These are phyloP conservation scores for Heliocidaris tuberculata DNA, from an alignment of 35 echinoderm and acorn worm genomes.

Conservation along the genomic window DNA sequence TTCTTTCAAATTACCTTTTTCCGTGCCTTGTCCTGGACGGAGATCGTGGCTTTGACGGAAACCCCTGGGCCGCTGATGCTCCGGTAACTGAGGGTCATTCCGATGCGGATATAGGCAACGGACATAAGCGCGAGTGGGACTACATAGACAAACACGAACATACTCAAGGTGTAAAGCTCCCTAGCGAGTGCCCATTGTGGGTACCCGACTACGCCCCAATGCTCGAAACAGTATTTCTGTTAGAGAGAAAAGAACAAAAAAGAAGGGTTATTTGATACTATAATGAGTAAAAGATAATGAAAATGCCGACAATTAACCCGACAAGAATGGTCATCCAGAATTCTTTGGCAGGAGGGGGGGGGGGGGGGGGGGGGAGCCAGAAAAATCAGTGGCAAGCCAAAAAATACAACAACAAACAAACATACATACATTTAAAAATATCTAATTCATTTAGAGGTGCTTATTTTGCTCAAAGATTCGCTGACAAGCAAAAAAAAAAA, in stretches of 20 bases:
- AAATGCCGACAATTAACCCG: neutral
- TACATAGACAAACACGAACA: conserved; percentile 72
- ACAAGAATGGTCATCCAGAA: neutral
- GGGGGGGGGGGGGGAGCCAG: neutral
- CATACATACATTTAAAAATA: too few relatives aligned
- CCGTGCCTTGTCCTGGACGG: conserved; percentile 81
- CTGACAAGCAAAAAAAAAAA: neutral
- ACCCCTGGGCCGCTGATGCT: conserved; percentile 73
- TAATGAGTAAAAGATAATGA: conserved; percentile 12
- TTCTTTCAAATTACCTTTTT: conserved; percentile 66
- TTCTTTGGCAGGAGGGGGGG: neutral
- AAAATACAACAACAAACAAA: too few relatives aligned
- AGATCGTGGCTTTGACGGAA: conserved; percentile 69
- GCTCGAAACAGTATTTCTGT: conserved; percentile 56
- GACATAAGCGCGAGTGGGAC: conserved; percentile 78
- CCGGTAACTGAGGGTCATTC: conserved; percentile 64
- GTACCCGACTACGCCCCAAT: conserved; percentile 54
- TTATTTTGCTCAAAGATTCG: neutral
- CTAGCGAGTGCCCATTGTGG: neutral
- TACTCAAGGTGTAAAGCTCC: conserved; percentile 59
- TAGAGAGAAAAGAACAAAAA: neutral
- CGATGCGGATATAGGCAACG: conserved; percentile 80
- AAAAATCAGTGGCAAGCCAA: neutral
- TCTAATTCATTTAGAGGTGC: too few relatives aligned
- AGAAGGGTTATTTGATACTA: neutral